These are phyloP conservation scores for Galagoides demidoff DNA, from an alignment of 2,797 vertebrate species.

Conservation along the genomic window DNA sequence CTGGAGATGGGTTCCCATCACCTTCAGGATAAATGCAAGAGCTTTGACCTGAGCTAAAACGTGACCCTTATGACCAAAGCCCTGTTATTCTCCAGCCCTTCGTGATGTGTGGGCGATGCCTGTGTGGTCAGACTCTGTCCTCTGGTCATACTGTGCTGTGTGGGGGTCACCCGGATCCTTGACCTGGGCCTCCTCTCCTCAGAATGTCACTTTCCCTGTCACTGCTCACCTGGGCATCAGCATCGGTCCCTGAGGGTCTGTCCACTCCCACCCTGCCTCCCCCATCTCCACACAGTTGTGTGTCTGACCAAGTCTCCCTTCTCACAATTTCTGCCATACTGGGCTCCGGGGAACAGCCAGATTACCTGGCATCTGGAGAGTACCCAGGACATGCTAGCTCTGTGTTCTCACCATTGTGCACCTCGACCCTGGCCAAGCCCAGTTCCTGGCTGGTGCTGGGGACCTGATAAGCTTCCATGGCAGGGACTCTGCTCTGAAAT, in stretches of 20 bases:
- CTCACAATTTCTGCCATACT: no score
- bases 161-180: background rate
- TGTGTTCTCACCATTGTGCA: background rate
- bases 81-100: accelerated
- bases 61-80: accelerated
- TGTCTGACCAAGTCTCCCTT: no score
- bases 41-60: accelerated
- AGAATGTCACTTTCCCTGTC: accelerated
- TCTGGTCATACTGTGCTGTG: accelerated
- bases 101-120: accelerated
- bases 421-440: no score
- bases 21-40: no score
- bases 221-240: accelerated
- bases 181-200: accelerated
- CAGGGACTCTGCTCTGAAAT: background rate
- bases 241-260: background rate
- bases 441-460: background rate
- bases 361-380: background rate
- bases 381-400: background rate
- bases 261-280: background rate
- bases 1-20: accelerated
- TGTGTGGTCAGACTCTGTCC: background rate
- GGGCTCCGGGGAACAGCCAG: no score
- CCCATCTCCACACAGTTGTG: background rate
- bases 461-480: no score